A percentile compares a stretch with the other conserved stretches of the same genome.
Evolutionary conservation across 2,113 vertebrate genomes (phyloP).

Genomic region (Actenoides lindsayi): DNA sequence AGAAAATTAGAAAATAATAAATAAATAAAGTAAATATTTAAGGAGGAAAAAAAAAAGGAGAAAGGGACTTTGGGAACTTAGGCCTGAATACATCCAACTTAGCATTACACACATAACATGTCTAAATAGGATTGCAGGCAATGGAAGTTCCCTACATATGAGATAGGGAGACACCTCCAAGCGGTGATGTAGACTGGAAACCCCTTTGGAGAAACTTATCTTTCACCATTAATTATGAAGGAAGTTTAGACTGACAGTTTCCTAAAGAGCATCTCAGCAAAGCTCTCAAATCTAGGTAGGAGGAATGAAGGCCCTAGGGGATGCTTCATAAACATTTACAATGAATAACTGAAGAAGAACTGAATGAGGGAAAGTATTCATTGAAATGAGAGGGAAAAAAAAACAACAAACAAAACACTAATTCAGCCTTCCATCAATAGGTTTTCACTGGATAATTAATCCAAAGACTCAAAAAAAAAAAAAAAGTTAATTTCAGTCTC

Average conservation of each 20-base stretch:
- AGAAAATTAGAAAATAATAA: not conserved
- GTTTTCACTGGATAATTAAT: slow-evolving; percentile 38
- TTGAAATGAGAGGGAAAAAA: not conserved
- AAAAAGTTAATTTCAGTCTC: slow-evolving; percentile 26
- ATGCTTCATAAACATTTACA: not conserved
- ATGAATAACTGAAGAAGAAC: not conserved
- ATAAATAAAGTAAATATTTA: not conserved
- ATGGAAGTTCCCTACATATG: not conserved
- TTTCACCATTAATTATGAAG: not conserved
- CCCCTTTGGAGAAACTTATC: not conserved
- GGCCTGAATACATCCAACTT: not conserved
- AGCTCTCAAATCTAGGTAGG: not conserved
- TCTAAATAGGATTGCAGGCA: not conserved
- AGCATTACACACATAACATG: not conserved
- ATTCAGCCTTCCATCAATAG: not conserved
- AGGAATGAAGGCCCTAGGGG: not conserved
- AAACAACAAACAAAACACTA: not conserved
- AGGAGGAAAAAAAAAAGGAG: not conserved
- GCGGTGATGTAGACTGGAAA: not conserved
- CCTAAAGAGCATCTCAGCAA: not conserved
- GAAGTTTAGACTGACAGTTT: not conserved
- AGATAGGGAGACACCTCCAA: not conserved
- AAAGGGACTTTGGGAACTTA: not conserved
- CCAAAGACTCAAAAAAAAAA: not conserved
- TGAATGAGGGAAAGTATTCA: not conserved